Conservation (phyloP, 2,888 invertebrate genomes). For the Nomada ruficornis region DNA sequence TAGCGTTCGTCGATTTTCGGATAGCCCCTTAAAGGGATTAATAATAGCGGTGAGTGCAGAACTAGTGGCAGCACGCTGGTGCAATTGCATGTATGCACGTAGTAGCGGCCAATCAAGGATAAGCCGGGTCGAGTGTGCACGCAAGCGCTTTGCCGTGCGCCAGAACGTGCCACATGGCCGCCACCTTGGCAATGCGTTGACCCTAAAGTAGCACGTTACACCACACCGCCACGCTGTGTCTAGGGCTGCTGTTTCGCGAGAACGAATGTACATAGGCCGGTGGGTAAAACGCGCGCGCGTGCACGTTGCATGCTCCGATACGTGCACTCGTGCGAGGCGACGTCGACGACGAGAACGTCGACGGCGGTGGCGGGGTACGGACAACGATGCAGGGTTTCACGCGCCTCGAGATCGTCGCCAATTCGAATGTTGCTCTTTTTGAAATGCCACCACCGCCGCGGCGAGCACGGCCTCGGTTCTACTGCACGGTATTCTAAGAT, state of each 20-base stretch:
- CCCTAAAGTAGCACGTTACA: conserved; percentile 78
- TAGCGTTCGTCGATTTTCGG: conserved; percentile 28
- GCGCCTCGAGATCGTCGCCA: conserved; percentile 36
- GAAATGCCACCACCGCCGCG: conserved; percentile 41
- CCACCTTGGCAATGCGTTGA: conserved; percentile 83
- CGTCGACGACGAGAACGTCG: neutral
- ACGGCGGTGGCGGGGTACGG: no score
- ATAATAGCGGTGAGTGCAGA: conserved; percentile 49
- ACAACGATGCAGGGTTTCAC: conserved; percentile 20
- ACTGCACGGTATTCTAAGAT: conserved; percentile 46
- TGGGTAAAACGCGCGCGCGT: conserved; percentile 1
- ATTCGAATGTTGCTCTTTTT: conserved; percentile 56
- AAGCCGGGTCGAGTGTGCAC: conserved; percentile 63
- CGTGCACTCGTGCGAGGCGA: conserved; percentile 26
- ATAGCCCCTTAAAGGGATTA: conserved; percentile 48
- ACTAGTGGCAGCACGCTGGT: conserved; percentile 27
- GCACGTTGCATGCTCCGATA: conserved; percentile 34
- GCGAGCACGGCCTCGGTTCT: conserved; percentile 16
- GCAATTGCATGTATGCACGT: conserved; percentile 21
- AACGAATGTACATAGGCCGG: conserved; percentile 4
- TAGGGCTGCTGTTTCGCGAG: conserved; percentile 24
- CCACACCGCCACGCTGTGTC: conserved; percentile 49
- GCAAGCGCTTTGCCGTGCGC: conserved; percentile 75
- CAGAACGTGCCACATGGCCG: conserved; percentile 81
- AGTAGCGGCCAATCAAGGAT: conserved; percentile 55